Base-by-base conservation (phyloP, 2,888 invertebrate genomes). In the Athalia cordata region DNA sequence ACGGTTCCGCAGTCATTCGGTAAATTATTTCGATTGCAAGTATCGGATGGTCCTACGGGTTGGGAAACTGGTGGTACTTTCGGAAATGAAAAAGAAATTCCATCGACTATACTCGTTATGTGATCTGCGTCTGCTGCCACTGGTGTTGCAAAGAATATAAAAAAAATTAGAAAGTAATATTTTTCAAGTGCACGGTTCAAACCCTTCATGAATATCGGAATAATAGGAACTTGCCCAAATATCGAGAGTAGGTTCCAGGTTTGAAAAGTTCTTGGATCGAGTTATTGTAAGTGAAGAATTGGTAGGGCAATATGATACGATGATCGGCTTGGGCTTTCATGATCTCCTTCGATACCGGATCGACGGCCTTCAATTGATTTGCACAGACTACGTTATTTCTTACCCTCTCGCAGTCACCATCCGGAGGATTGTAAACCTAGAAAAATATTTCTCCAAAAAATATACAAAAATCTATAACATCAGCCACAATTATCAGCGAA, bases 361-460 rank as follows among this genome's bases (percentile, higher is more conserved):
- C 90, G 79, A 95, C 95, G 86, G 95, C 95, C 91, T 95, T 95
- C 91, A 96, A 91, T 89, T 96, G 95, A 89, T 94, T 95, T 80
- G 95, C 94, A 90, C 96, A 96, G 87, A 96, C 93, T 77, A 95
- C 95, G 86, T 95, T 95, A 83, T 93, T 92, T 84, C 95, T 92
- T 86, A 93, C 92, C 62, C 85, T 83, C 88, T 95, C 94, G 92
- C 96, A 96, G 91, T 94, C 93, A 81, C 95, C 95, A 87, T 96
- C 95, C 93, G 95, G 91, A 83, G 95, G 96, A 91, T 96, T 96
- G 92, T 96, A 93, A 87, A 96, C 95, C 96, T 96, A 92, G 84
- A 90, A 91, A 90, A 47, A 13, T 83, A 90, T 29, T 2, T 29
- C 29, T 29, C 29, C 3, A 49, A 3, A 62, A 47, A 8, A 72